A percentile compares a stretch with the other conserved stretches of the same genome.
Conservation (phyloP, 2,797 vertebrate genomes). For the Enteromius argenteus region DNA sequence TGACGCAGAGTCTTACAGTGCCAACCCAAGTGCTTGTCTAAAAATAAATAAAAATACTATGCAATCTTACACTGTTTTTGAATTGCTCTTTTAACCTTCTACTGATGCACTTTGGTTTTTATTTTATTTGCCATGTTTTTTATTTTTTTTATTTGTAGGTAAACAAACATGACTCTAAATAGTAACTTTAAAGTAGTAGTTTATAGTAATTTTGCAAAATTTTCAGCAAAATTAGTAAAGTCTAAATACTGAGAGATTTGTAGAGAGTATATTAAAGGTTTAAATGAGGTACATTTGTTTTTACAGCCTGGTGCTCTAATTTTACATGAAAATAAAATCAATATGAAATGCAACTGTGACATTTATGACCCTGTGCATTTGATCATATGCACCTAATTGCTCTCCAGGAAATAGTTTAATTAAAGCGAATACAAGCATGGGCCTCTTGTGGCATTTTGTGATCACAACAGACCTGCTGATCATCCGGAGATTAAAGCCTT, state of each 20-base stretch:
- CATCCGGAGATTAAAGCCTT: constrained; percentile 7
- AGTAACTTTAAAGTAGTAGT: not conserved
- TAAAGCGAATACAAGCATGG: constrained; percentile 1
- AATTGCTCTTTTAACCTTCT: not conserved
- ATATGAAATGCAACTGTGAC: not conserved
- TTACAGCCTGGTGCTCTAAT: not conserved
- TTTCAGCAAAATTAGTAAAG: not conserved
- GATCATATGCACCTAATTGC: not conserved
- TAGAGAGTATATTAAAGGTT: not conserved
- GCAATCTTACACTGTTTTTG: not conserved
- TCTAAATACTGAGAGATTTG: not conserved
- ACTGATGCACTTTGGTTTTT: not conserved
- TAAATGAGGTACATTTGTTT: not conserved
- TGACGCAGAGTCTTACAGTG: constrained; percentile 22
- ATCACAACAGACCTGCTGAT: constrained; percentile 33
- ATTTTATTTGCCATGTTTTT: not conserved
- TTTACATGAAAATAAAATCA: not conserved
- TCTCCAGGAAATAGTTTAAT: constrained; percentile 35
- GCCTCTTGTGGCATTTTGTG: constrained; percentile 3
- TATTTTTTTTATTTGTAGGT: too few species aligned
- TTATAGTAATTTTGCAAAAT: not conserved
- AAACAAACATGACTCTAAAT: not conserved
- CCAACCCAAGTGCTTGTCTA: not conserved
- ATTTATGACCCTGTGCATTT: constrained; percentile 23
- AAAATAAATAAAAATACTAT: not conserved